Base-by-base conservation (phyloP, 2,888 invertebrate species). In the Pollenia amentaria region DNA sequence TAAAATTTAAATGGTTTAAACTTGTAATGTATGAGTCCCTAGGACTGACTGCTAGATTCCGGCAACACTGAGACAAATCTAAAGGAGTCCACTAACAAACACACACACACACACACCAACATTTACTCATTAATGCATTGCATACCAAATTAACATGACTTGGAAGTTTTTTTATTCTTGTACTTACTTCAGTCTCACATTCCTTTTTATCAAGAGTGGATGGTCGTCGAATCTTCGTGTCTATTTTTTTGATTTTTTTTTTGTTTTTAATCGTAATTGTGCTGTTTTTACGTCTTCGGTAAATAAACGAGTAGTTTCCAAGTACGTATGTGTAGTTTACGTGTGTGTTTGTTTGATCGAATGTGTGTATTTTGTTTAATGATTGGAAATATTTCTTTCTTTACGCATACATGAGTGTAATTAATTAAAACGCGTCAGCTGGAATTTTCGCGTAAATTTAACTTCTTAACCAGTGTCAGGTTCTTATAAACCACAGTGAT, bases 391-490 rank as follows among this genome's bases (percentile, higher is more conserved):
- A 78, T 87, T 81, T 81, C 70, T 73, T 76, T 81, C 84, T 81
- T 83, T 73, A 86, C 84, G 78, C 86, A 88, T 88, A 84, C 84
- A 86, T 75, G 78, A 86, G 78, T 81, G 81, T 92, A 91, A 92
- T 91, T 91, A 91, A 91, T 92, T 92, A 92, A 87, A 91, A 89
- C 90, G 88, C 91, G 90, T 90, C 91, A 92, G 90, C 91, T 90
- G 92, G 92, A 90, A 88, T 87, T 80, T 88, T 85, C 87, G 88
- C 86, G 86, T 87, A 84, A 88, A 88, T 86, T 84, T 72, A 77
- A 77, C 80, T 81, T 78, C 73, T 81, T 84, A 81, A 64, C 77
- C 84, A 84, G 84, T 67, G 72, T 78, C 78, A 78, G 78, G 67
- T 82, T 67, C 3, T 60, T 44, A 40, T 16, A 55, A 55, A 55